Base-by-base conservation (phyloP, 2,888 invertebrate genomes). In the Theretra japonica region DNA sequence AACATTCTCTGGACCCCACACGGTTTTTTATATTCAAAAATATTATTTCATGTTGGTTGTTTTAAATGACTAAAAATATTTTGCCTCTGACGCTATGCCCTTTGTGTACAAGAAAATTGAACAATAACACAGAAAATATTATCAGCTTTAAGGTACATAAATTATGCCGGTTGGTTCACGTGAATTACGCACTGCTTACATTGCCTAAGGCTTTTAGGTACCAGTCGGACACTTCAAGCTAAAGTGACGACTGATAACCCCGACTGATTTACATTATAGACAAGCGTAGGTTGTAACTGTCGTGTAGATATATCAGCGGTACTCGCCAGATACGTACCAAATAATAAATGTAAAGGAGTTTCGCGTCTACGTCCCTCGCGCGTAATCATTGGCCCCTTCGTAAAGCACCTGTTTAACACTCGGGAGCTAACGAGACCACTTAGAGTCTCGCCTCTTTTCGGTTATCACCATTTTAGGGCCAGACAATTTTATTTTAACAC, bases 321-420 rank as follows among this genome's bases (percentile, higher is more conserved):
- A 68, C 50, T 50, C 28, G 56, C 56, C 15, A 68, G 65, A 58
- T 65, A 57, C 41, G 65, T 57, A 71, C 62, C 19, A 41, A 71
- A 70, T 56, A 53, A 5, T 53, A 56, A 56, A 69, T 30, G 53
- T 56, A 69, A 56, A 53, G 68, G 48, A 53, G 50, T 69, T 56
- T 69, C 56, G 57, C 69, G 33, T 70, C 69, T 70, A 23, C 33
- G 58, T 70, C 69, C 57, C 56, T 21, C 30, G 4, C 30, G 57
- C 17, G 23, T 70, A 70, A 75, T 56, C 68, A 70, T 70, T 62
- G 56, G 17, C 28, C 25, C n/a, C 4, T 72, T 74, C 75, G 72
- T 77, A 74, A 75, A 75, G 73, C 71, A 58, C 53, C 68, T 70
- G 69, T 70, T 75, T 73, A 73, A 75, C 73, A 59, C 74, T 62